Percentiles rank a stretch among this genome's conserved stretches.
Evolutionary conservation across 2,113 vertebrate species (phyloP).

Genomic region (Tragelaphus strepsiceros): DNA sequence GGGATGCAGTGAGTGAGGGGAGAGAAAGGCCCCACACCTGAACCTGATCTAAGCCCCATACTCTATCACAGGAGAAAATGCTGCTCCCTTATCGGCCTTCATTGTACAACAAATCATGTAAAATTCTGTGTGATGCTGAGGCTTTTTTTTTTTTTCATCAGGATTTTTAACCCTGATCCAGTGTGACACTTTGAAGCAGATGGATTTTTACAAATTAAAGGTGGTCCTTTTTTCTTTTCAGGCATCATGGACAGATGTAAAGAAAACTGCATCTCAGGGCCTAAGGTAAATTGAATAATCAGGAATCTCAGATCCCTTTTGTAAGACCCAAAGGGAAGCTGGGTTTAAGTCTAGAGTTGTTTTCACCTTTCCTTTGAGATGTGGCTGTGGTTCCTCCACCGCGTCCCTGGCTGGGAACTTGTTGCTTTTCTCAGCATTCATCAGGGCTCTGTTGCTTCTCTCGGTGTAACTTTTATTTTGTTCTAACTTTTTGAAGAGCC

Average conservation of each 20-base stretch:
- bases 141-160: background rate
- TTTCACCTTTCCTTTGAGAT: background rate
- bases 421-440: background rate
- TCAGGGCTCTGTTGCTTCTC: background rate
- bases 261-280: conserved; percentile 71
- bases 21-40: background rate
- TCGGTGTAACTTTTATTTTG: background rate
- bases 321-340: background rate
- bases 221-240: background rate
- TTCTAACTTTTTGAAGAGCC: background rate
- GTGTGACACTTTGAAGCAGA: background rate
- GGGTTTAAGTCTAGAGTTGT: background rate
- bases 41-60: background rate
- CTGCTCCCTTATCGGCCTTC: background rate
- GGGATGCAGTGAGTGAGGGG: background rate
- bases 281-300: conserved; percentile 72
- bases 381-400: background rate
- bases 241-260: conserved; percentile 79
- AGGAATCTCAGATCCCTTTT: background rate
- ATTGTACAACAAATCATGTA: background rate
- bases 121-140: background rate
- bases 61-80: background rate
- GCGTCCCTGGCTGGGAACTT: fast-evolving
- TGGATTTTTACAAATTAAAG: background rate
- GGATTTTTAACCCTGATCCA: too few species aligned